Base-by-base conservation (phyloP, 2,888 invertebrate species). In the Scaptomyza polygonia region DNA sequence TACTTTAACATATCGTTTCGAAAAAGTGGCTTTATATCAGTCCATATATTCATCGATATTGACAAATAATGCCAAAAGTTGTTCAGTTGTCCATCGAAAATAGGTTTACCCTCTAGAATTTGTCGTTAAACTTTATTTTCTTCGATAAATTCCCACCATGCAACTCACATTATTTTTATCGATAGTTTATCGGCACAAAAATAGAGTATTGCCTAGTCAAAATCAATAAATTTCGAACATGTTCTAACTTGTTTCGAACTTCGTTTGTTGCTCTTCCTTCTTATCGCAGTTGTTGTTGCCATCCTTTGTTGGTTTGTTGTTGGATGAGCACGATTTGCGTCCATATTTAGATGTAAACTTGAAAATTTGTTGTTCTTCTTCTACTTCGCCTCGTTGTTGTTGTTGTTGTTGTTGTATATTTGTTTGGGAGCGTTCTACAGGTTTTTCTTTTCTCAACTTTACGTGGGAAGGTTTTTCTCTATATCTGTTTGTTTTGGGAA, bases 311-410 rank as follows among this genome's bases (percentile, higher is more conserved):
- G 27, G 36, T 72, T 53, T 43, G 45, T 47, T n/a, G n/a, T 49
- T 39, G 59, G 43, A 59, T 53, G 52, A 40, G 79, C 79, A 79
- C 79, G 79, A 78, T 67, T 81, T 71, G 49, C 53, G 18, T 66
- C 66, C 74, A 66, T 76, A 75, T 79, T 79, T 61, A 58, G 78
- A 57, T 70, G 65, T 81, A 84, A 81, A 81, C 85, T 85, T 79
- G 85, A 77, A 84, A 84, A 81, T 61, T 57, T 67, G 69, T 62
- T 58, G 59, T 45, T 62, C 47, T 59, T 53, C 25, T 25, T 25
- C 25, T 29, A 4, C 40, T 21, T 32, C 29, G 12, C 2, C 21
- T 21, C 21, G 21, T 21, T 3, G 21, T 3, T 21, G 21, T 21
- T 21, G 21, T 3, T 45, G 45, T 32, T 27, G 12, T 44, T 21